phyloP scores from a whole-genome alignment of 2,888 invertebrate genomes.

The Pollenia angustigena region DNA sequence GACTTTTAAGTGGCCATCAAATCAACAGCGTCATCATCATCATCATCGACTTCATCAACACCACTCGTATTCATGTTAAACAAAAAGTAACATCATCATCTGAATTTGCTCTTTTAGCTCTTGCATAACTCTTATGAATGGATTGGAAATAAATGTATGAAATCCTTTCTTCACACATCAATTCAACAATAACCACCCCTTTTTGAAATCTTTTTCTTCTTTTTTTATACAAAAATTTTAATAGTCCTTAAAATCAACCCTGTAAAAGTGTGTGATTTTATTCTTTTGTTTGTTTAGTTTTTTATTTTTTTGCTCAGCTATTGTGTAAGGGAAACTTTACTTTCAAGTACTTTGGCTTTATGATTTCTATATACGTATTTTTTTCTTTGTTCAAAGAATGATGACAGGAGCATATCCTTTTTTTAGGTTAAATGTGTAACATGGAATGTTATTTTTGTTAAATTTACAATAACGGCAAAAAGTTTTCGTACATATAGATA shows the following conservation, averaged over 20 bases:
- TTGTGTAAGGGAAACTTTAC: constrained; percentile 40
- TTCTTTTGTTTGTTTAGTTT: constrained; percentile 18
- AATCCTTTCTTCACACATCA: constrained; percentile 70
- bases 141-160: constrained; percentile 18
- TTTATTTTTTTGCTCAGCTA: constrained; percentile 28
- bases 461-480: neutral
- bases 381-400: constrained; percentile 19
- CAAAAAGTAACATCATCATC: constrained; percentile 30
- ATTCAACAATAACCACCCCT: constrained; percentile 40
- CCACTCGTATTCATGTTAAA: constrained; percentile 11
- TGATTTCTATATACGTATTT: constrained; percentile 27
- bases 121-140: constrained; percentile 23
- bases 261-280: constrained; percentile 62
- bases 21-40: constrained; percentile 62
- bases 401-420: constrained; percentile 49
- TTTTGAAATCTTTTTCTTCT: constrained; percentile 23
- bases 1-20: constrained; percentile 73
- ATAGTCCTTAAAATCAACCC: constrained; percentile 67
- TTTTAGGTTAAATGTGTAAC: constrained; percentile 60
- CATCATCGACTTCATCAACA: constrained; percentile 32
- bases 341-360: constrained; percentile 67
- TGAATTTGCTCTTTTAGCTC: constrained; percentile 28
- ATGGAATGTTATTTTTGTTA: neutral
- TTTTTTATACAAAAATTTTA: constrained; percentile 37
- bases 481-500: neutral